phyloP scores from a whole-genome alignment of 1,140 invertebrate species.

The Apis florea region DNA sequence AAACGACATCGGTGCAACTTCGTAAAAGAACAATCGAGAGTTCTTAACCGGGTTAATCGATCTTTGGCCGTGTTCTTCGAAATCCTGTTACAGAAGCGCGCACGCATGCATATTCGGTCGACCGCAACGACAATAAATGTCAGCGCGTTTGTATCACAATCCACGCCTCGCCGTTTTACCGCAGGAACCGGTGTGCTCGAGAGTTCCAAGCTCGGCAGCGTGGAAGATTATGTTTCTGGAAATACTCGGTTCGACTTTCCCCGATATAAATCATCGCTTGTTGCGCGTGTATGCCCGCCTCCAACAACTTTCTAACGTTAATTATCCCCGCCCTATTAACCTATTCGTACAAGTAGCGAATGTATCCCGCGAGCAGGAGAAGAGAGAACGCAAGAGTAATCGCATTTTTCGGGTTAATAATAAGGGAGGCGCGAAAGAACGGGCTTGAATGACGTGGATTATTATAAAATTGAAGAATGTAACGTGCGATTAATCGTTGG shows the following conservation, averaged over 20 bases:
- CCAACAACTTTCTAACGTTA: slow-evolving; percentile 41
- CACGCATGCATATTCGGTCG: neutral
- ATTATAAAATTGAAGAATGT: no score
- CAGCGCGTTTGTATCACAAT: slow-evolving; percentile 42
- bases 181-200: slow-evolving; percentile 18
- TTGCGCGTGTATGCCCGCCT: neutral
- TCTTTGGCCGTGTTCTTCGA: slow-evolving; percentile 44
- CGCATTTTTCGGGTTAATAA: neutral
- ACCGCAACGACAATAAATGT: slow-evolving; percentile 35
- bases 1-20: no score
- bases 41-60: slow-evolving; percentile 54
- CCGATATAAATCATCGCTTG: slow-evolving; percentile 37
- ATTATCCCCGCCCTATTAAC: slow-evolving; percentile 22
- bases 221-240: slow-evolving; percentile 17
- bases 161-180: neutral
- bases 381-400: neutral
- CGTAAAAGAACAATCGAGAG: neutral
- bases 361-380: neutral
- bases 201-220: neutral
- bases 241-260: slow-evolving; percentile 34
- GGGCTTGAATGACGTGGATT: neutral
- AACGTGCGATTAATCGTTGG: no score
- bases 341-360: slow-evolving; percentile 8
- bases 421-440: neutral
- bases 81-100: slow-evolving; percentile 26